Evolutionary conservation across 2,797 vertebrate genomes (phyloP).

Genomic region (Typhlichthys eigenmanni): DNA sequence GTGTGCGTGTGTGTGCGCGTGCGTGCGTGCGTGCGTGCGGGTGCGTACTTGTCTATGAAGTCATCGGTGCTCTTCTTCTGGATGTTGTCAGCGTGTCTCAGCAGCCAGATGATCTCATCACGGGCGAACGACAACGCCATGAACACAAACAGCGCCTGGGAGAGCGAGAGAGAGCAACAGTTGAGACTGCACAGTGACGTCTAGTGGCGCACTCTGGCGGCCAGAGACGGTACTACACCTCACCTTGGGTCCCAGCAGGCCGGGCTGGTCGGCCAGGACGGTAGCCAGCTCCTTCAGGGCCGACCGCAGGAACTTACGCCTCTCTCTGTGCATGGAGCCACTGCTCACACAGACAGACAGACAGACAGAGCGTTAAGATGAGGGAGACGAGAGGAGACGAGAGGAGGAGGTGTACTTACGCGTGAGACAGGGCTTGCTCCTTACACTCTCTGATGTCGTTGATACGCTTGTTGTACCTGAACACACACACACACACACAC

Average conservation of each 20-base stretch:
- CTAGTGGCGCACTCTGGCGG: neutral
- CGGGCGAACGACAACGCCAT: slow-evolving; percentile 98
- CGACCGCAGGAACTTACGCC: slow-evolving; percentile 95
- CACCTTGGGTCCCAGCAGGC: slow-evolving; percentile 96
- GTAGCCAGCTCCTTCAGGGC: slow-evolving; percentile 96
- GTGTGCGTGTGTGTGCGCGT: neutral
- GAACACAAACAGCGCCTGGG: slow-evolving; percentile 95
- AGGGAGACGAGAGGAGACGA: too few species aligned
- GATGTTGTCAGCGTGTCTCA: slow-evolving; percentile 97
- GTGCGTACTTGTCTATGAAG: slow-evolving; percentile 97
- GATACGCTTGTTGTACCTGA: slow-evolving; percentile 96
- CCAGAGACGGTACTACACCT: neutral
- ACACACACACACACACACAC: slow-evolving; percentile 24
- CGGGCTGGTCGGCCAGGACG: slow-evolving; percentile 96
- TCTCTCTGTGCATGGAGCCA: slow-evolving; percentile 94
- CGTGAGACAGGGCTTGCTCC: slow-evolving; percentile 94
- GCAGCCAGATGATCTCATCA: slow-evolving; percentile 98
- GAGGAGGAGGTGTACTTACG: slow-evolving; percentile 78
- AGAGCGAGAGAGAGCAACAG: neutral
- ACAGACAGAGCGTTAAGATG: neutral
- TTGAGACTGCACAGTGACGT: neutral
- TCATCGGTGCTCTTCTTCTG: slow-evolving; percentile 98
- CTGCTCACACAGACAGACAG: slow-evolving; percentile 65
- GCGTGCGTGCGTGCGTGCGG: too few species aligned
- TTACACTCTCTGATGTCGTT: slow-evolving; percentile 98